Conservation (phyloP, 2,888 invertebrate genomes). For the Tinea pellionella region DNA sequence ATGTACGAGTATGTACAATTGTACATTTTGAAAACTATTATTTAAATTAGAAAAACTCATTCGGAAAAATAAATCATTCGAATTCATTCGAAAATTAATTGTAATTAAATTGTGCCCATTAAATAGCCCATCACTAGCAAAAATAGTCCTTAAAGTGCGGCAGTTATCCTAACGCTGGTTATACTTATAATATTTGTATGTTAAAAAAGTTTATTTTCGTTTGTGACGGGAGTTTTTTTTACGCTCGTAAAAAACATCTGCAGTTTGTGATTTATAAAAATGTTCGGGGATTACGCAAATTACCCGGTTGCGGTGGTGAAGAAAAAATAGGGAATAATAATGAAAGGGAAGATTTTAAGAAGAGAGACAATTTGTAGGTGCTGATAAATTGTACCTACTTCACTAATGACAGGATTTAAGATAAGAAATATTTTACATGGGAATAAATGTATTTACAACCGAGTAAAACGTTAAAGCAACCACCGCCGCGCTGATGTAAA, state of each 20-base stretch:
- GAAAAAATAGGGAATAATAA: constrained; percentile 52
- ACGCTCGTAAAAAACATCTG: background rate
- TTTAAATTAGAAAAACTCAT: too few species aligned
- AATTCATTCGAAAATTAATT: too few species aligned
- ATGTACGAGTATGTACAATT: too few species aligned
- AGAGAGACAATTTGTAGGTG: constrained; percentile 40
- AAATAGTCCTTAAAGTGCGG: too few species aligned
- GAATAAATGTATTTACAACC: too few species aligned
- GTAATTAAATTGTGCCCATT: too few species aligned
- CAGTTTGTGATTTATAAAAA: constrained; percentile 27
- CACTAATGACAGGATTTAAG: constrained; percentile 42
- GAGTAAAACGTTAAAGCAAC: too few species aligned
- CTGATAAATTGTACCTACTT: constrained; percentile 60
- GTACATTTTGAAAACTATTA: too few species aligned
- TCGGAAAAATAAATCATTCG: too few species aligned
- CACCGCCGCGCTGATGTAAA: too few species aligned
- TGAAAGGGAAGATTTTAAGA: constrained; percentile 39
- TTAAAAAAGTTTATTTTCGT: background rate
- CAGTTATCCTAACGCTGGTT: too few species aligned
- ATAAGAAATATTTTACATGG: background rate
- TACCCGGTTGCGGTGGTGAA: constrained; percentile 36
- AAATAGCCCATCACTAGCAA: too few species aligned
- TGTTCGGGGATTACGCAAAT: constrained; percentile 46
- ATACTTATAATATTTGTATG: background rate
- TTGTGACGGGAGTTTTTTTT: background rate